These are phyloP conservation scores for Gorilla gorilla DNA, from an alignment of 2,113 vertebrate species.

Conservation along the genomic window DNA sequence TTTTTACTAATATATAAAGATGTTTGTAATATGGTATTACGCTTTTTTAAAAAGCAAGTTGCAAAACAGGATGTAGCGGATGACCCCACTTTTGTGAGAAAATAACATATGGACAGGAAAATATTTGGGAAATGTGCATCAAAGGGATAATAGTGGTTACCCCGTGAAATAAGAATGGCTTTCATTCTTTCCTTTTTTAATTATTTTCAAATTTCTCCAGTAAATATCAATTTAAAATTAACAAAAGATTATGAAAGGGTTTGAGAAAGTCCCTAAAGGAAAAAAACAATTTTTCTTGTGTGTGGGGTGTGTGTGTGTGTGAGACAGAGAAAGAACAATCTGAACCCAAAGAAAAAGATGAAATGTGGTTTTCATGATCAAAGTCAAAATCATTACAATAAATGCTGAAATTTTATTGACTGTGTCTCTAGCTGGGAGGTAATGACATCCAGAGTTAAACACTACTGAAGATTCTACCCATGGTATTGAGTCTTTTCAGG, in stretches of 20 bases:
- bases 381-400: background rate
- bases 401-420: background rate
- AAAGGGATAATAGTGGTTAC: background rate
- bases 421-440: background rate
- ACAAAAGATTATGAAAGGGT: background rate
- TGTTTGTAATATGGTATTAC: background rate
- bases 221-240: background rate
- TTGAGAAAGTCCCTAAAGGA: background rate
- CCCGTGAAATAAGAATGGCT: background rate
- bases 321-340: background rate
- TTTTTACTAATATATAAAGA: background rate
- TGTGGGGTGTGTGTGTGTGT: no score
- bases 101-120: background rate
- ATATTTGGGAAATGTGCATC: background rate
- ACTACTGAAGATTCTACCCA: background rate
- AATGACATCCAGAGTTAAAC: background rate
- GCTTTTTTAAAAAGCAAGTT: background rate
- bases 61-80: background rate
- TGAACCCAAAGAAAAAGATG: background rate
- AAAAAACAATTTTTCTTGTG: background rate
- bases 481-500: background rate
- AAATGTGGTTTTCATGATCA: background rate
- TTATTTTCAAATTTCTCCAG: background rate
- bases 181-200: background rate
- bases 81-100: background rate